Conservation (phyloP, 1,140 invertebrate species). For the Musca vetustissima region DNA sequence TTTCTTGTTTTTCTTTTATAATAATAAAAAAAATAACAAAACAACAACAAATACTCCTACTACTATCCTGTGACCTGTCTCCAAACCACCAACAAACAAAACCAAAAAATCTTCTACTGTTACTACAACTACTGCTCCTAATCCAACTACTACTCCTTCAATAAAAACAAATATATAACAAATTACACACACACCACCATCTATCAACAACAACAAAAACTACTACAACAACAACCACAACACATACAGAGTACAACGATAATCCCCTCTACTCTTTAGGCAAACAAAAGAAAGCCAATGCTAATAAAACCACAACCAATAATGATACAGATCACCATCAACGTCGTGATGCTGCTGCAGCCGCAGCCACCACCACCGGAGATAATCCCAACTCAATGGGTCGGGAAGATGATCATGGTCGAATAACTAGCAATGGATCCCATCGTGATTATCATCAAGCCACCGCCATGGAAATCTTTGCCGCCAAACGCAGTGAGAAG, state of each 20-base stretch:
- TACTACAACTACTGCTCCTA: no score
- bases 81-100: no score
- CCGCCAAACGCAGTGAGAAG: slow-evolving; percentile 63
- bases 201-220: slow-evolving; percentile 12
- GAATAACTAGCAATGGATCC: slow-evolving; percentile 1
- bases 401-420: slow-evolving; percentile 1
- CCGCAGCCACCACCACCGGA: background rate
- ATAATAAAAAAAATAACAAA: background rate
- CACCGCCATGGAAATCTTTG: slow-evolving; percentile 41
- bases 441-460: slow-evolving; percentile 1
- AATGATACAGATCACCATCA: slow-evolving; percentile 27
- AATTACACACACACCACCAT: slow-evolving; percentile 15
- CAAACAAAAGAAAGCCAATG: slow-evolving; percentile 46
- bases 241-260: slow-evolving; percentile 53
- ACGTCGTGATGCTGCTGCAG: background rate
- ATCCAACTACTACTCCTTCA: slow-evolving; percentile 20
- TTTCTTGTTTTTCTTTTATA: slow-evolving; percentile 21
- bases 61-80: no score
- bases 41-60: slow-evolving; percentile 9
- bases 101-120: no score
- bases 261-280: slow-evolving; percentile 56
- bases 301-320: slow-evolving; percentile 29
- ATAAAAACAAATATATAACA: slow-evolving; percentile 1
- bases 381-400: slow-evolving; percentile 10
- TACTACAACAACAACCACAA: slow-evolving; percentile 16